Base-by-base conservation (phyloP, 2,113 vertebrate species). In the Nesoenas mayeri region DNA sequence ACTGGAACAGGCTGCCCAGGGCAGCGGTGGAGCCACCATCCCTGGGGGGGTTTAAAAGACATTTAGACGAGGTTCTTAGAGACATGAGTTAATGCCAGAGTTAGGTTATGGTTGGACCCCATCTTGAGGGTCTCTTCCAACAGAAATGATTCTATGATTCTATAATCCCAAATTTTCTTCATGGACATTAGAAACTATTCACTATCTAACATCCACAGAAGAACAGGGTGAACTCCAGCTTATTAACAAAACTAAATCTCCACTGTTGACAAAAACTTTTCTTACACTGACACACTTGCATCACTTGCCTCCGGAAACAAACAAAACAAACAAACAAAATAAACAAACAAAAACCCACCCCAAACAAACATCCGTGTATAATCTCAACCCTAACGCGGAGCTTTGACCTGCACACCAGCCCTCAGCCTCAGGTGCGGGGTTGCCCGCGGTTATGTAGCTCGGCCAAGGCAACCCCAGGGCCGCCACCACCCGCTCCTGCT, bases 391-490 rank as follows among this genome's bases (percentile, higher is more conserved):
- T 8, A 17, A 4, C 51, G 3, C 8, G 5, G n/a, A 12, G 22
- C 36, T 13, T 22, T 9, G 4, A 29, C 21, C 40, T 3, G 40
- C 40, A 22, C 9, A 15, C 12, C 67, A 22, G 48, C 25, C 51
- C 1, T 21, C 44, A 7, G 5, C 4, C 40, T 4, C 5, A 34
- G 19, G 10, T 13, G 2, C 13, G 8, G 14, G 19, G 40, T 0
- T 34, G 24, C 47, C 54, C n/a, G 1, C 25, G 20, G 21, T 6
- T 8, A 53, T 3, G 6, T 32, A 11, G 53, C 42, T 10, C 3
- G 28, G 36, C 36, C 71, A 5, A 2, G 12, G 9, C 28, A 38
- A 78, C n/a, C 25, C 50, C 22, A 5, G 10, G 36, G 21, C 13
- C 50, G 8, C 11, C 32, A 4, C 9, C 42, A 29, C 4, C 54